Percentiles rank a stretch among this genome's conserved stretches.
These are phyloP conservation scores for Burhinus oedicnemus DNA, from an alignment of 2,113 vertebrate genomes.

Conservation along the genomic window DNA sequence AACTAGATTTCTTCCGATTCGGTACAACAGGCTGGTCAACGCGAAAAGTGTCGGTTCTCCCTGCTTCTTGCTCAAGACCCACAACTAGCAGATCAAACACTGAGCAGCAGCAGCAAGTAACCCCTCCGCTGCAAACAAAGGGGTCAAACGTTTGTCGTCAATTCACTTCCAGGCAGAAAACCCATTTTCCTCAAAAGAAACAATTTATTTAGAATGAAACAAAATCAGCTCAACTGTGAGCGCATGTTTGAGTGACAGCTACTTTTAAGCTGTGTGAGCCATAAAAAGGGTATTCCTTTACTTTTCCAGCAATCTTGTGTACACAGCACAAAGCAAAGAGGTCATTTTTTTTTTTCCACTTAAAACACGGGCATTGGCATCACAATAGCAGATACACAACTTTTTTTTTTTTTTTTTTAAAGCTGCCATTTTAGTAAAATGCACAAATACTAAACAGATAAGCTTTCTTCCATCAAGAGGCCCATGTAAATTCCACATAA, in stretches of 20 bases:
- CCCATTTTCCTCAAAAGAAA: conserved; percentile 96
- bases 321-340: conserved; percentile 94
- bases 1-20: conserved; percentile 74
- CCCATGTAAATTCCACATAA: conserved; percentile 80
- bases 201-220: conserved; percentile 99
- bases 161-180: conserved; percentile 99
- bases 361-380: conserved; percentile 96
- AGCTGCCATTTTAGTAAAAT: conserved; percentile 93
- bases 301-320: conserved; percentile 97
- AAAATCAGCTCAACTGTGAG: conserved; percentile 93
- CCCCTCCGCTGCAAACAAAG: conserved; percentile 77
- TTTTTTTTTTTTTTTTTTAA: conserved; percentile 75
- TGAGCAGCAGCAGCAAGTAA: conserved; percentile 72
- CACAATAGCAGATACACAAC: conserved; percentile 97
- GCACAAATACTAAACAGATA: conserved; percentile 91
- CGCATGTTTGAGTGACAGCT: conserved; percentile 93
- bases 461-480: conserved; percentile 85
- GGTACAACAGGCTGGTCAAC: conserved; percentile 76
- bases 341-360: conserved; percentile 88
- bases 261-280: conserved; percentile 90
- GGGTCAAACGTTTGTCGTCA: conserved; percentile 91
- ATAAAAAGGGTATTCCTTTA: conserved; percentile 89
- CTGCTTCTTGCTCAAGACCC: conserved; percentile 79
- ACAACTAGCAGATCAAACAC: conserved; percentile 59
- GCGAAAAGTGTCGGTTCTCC: conserved; percentile 72